Percentiles rank a stretch among this genome's conserved stretches.
Evolutionary conservation across 2,888 invertebrate genomes (phyloP).

Genomic region (Chironomus tentans): DNA sequence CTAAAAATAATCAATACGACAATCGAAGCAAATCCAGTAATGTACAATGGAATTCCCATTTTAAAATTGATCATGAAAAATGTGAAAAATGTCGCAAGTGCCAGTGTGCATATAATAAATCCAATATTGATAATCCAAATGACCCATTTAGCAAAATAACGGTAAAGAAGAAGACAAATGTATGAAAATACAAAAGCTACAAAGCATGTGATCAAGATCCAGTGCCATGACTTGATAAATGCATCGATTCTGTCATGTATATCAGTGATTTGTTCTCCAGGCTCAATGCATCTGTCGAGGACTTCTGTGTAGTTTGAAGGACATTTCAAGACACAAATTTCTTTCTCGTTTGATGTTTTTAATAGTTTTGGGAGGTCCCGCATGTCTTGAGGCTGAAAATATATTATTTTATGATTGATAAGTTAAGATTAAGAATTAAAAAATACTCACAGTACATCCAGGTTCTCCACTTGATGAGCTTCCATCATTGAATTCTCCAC

Average conservation of each 20-base stretch:
- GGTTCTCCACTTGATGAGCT: slow-evolving; percentile 3
- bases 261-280: slow-evolving; percentile 33
- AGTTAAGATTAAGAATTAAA: no score
- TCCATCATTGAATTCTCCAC: slow-evolving; percentile 41
- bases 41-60: slow-evolving; percentile 37
- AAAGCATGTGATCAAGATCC: slow-evolving; percentile 43
- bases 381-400: no score
- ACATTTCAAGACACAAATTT: slow-evolving; percentile 36
- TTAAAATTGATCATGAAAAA: no score
- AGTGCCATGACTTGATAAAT: no score
- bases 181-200: slow-evolving; percentile 50
- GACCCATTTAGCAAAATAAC: slow-evolving; percentile 49
- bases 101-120: slow-evolving; percentile 34
- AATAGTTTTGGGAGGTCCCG: no score
- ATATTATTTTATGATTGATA: no score
- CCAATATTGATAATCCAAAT: slow-evolving; percentile 52
- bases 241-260: slow-evolving; percentile 36
- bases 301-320: slow-evolving; percentile 36
- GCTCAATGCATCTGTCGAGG: slow-evolving; percentile 42
- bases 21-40: neutral
- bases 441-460: no score
- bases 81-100: no score
- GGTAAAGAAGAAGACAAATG: slow-evolving; percentile 46
- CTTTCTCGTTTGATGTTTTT: slow-evolving; percentile 19
- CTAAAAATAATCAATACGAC: neutral